These are phyloP conservation scores for Pocillopora verrucosa DNA, from an alignment of 64 coral and sea anemone genomes.

Conservation along the genomic window DNA sequence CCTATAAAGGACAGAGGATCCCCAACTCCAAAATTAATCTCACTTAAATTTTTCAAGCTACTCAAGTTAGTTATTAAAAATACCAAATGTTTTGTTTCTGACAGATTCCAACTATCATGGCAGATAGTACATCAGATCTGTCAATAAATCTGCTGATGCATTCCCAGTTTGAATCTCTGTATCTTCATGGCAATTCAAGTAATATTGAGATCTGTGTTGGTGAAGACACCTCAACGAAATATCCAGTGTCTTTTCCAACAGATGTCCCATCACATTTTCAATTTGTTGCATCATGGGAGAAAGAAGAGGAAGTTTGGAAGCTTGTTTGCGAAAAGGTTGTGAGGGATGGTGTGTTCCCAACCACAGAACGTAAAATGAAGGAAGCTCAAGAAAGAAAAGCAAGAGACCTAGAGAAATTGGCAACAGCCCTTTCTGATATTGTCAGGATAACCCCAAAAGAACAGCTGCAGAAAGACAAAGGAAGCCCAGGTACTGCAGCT, in stretches of 20 bases:
- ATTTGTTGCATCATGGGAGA: constrained; percentile 75
- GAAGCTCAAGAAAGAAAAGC: constrained; percentile 51
- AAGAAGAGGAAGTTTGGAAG: constrained; percentile 40
- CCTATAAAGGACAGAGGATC: too few relatives aligned
- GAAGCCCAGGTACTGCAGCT: not conserved
- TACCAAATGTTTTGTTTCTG: not conserved
- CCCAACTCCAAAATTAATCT: not conserved
- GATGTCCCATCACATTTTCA: constrained; percentile 50
- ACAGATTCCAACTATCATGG: constrained; percentile 74
- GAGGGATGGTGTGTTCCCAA: constrained; percentile 70
- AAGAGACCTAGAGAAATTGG: constrained; percentile 55
- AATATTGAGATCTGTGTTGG: constrained; percentile 62
- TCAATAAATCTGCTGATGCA: constrained; percentile 52
- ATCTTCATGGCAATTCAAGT: constrained; percentile 59
- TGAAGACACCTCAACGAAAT: constrained; percentile 46
- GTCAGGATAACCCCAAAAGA: constrained; percentile 42
- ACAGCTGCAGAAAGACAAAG: constrained; percentile 43
- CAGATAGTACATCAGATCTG: constrained; percentile 59
- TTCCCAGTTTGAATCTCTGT: constrained; percentile 75
- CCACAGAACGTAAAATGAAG: constrained; percentile 61
- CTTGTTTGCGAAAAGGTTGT: constrained; percentile 77
- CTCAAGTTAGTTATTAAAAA: not conserved
- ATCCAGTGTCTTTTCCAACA: constrained; percentile 47
- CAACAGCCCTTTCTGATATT: constrained; percentile 35
- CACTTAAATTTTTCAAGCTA: not conserved